These are phyloP conservation scores for Thamnaconus septentrionalis DNA, from an alignment of 2,113 vertebrate species.

Conservation along the genomic window DNA sequence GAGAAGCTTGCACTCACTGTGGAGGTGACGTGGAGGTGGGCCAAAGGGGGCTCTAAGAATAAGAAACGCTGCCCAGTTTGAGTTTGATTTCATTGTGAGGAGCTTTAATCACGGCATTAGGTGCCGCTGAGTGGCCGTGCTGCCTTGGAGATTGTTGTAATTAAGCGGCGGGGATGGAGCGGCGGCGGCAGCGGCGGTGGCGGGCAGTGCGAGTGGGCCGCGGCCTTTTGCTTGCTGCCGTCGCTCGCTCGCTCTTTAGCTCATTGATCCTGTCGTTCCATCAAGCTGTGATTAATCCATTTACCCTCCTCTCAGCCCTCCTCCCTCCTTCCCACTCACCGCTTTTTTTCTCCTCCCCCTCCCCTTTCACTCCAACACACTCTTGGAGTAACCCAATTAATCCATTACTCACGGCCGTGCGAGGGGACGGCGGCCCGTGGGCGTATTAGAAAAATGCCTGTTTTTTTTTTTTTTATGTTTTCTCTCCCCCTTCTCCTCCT, in stretches of 20 bases:
- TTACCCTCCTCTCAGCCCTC: constrained; percentile 54
- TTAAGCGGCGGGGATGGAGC: constrained; percentile 70
- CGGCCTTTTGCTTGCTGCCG: constrained; percentile 54
- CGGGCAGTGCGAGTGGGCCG: constrained; percentile 57
- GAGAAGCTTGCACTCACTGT: constrained; percentile 36
- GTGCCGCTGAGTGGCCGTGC: constrained; percentile 64
- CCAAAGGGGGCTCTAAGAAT: constrained; percentile 49
- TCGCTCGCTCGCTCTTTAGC: constrained; percentile 71
- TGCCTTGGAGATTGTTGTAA: constrained; percentile 72
- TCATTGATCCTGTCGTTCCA: constrained; percentile 75
- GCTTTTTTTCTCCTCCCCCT: constrained; percentile 40
- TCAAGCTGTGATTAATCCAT: constrained; percentile 82
- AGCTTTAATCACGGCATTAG: constrained; percentile 76
- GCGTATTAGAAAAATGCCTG: constrained; percentile 72
- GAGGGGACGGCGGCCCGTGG: constrained; percentile 58
- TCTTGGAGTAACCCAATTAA: constrained; percentile 80
- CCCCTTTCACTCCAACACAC: constrained; percentile 72
- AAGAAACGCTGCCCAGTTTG: constrained; percentile 51
- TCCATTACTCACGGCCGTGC: constrained; percentile 73
- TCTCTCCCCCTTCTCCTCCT: constrained; percentile 14
- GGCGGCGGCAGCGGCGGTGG: background rate
- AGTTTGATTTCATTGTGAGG: constrained; percentile 69
- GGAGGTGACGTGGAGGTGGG: constrained; percentile 56
- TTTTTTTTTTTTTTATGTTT: constrained; percentile 10
- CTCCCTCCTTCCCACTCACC: constrained; percentile 14